Evolutionary conservation across 2,113 vertebrate species (phyloP).

Genomic region (Scomber colias): DNA sequence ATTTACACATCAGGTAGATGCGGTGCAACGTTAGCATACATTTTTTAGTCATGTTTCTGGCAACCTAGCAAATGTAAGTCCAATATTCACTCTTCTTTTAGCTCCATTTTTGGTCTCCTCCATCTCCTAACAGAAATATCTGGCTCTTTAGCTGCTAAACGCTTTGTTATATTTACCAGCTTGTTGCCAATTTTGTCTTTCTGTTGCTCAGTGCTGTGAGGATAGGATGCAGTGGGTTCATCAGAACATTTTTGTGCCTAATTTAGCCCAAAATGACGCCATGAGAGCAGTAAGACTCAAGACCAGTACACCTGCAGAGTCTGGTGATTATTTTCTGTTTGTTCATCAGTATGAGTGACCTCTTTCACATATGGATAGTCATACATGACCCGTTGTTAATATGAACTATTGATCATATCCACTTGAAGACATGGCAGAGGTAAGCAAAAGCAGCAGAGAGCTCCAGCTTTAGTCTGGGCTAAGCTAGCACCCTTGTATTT

Average conservation of each 20-base stretch:
- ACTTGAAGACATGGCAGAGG: slow-evolving; percentile 14
- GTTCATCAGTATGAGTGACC: background rate
- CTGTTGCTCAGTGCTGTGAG: background rate
- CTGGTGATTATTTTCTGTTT: background rate
- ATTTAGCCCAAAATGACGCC: background rate
- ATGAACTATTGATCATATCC: slow-evolving; percentile 4
- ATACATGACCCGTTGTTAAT: slow-evolving; percentile 10
- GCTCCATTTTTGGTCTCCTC: slow-evolving; percentile 18
- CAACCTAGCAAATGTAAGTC: background rate
- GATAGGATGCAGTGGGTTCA: background rate
- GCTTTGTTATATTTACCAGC: background rate
- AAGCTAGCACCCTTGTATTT: slow-evolving; percentile 25
- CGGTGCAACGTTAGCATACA: background rate
- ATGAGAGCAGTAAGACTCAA: background rate
- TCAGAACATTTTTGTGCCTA: background rate
- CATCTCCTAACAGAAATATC: background rate
- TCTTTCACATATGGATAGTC: background rate
- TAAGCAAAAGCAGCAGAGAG: slow-evolving; percentile 2
- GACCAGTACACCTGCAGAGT: too few relatives aligned
- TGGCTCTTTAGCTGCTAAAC: background rate
- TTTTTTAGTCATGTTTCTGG: background rate
- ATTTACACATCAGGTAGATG: background rate
- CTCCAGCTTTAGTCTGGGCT: slow-evolving; percentile 30
- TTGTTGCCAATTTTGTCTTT: background rate
- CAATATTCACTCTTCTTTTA: background rate